Conservation (phyloP, 2,113 vertebrate genomes). For the Hirundichthys speculiger region DNA sequence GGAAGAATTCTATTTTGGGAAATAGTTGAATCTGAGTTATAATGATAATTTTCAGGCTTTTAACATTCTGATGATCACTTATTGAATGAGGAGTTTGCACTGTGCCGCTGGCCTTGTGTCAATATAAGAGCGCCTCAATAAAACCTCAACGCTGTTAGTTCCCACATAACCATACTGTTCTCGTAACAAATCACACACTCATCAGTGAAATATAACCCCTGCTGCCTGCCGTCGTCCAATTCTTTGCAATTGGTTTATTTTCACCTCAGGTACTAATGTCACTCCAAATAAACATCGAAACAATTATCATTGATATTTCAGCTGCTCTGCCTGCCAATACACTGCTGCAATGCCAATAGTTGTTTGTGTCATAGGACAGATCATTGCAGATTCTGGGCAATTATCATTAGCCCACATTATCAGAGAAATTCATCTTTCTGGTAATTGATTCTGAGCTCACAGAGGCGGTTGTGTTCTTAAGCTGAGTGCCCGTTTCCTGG, state of each 20-base stretch:
- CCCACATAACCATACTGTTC: conserved; percentile 24
- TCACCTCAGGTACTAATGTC: conserved; percentile 53
- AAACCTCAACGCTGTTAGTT: conserved; percentile 43
- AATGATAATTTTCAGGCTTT: conserved; percentile 32
- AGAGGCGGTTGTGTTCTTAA: conserved; percentile 42
- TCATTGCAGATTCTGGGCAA: conserved; percentile 61
- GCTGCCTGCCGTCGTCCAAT: conserved; percentile 39
- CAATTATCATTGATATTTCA: conserved; percentile 75
- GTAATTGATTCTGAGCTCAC: conserved; percentile 67
- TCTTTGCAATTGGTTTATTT: conserved; percentile 54
- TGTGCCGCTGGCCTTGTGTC: conserved; percentile 37
- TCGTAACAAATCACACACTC: conserved; percentile 52
- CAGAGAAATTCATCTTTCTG: conserved; percentile 70
- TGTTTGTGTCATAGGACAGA: conserved; percentile 66
- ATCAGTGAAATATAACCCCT: conserved; percentile 54
- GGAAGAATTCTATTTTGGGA: conserved; percentile 43
- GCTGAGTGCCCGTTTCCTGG: conserved; percentile 63
- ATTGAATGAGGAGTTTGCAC: conserved; percentile 58
- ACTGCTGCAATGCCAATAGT: conserved; percentile 57
- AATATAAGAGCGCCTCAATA: conserved; percentile 48
- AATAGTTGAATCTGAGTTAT: conserved; percentile 33
- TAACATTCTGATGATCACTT: conserved; percentile 46
- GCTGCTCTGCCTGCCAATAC: conserved; percentile 58
- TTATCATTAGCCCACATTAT: conserved; percentile 71
- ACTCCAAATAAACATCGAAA: conserved; percentile 68